phyloP scores from a whole-genome alignment of 2,113 vertebrate species.

The Craseonycteris thonglongyai region DNA sequence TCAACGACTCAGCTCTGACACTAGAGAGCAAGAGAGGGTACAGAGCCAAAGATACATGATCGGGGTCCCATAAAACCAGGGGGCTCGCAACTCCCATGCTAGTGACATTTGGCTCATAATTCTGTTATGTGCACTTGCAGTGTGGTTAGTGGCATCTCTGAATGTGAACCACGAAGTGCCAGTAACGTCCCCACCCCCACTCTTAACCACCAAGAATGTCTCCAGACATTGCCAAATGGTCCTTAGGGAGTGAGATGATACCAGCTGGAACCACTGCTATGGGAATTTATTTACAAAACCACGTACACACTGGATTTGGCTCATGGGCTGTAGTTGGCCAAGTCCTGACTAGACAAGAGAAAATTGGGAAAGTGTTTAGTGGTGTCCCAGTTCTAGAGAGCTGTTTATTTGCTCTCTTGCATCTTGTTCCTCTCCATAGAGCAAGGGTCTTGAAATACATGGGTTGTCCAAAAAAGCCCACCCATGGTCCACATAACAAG shows the following conservation, averaged over 20 bases:
- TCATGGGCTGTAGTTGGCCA: background rate
- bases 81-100: background rate
- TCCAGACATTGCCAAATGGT: background rate
- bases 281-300: background rate
- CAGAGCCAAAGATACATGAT: background rate
- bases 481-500: too few species aligned
- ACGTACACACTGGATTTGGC: background rate
- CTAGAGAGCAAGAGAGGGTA: background rate
- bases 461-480: too few species aligned
- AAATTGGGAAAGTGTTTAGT: background rate
- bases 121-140: background rate
- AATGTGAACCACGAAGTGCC: too few species aligned
- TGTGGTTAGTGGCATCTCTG: too few species aligned
- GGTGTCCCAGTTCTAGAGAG: background rate
- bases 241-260: background rate
- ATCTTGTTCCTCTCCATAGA: background rate
- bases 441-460: rapidly evolving
- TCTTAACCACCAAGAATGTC: background rate
- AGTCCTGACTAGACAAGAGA: background rate
- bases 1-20: background rate
- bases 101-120: too few species aligned
- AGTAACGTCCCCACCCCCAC: rapidly evolving
- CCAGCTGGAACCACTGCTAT: too few species aligned
- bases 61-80: background rate
- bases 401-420: background rate